phyloP scores from a whole-genome alignment of 2,797 vertebrate genomes.

The Sebastiscus albofasciatus region DNA sequence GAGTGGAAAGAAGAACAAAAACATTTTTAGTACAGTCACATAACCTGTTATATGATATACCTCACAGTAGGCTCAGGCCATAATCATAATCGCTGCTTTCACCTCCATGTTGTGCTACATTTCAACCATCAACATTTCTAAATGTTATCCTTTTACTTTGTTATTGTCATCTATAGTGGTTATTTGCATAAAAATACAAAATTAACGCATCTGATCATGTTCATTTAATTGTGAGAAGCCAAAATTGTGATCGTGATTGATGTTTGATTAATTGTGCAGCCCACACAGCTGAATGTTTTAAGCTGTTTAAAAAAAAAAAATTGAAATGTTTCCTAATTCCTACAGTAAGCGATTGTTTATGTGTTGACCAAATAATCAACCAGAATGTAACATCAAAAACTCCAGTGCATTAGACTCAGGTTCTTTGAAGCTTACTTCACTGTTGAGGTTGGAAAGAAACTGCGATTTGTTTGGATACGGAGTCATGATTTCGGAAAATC shows the following conservation, averaged over 20 bases:
- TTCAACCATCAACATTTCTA: too few relatives aligned
- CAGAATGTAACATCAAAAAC: background rate
- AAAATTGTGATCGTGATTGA: too few relatives aligned
- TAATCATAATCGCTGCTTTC: background rate
- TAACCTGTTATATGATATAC: background rate
- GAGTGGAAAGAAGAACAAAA: background rate
- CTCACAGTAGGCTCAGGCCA: background rate
- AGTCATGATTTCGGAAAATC: background rate
- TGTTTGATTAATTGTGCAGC: too few relatives aligned
- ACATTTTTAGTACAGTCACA: background rate
- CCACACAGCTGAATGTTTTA: background rate
- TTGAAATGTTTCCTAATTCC: background rate
- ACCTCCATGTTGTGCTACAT: too few relatives aligned
- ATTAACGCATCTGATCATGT: too few relatives aligned
- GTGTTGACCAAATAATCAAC: background rate
- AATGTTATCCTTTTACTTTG: too few relatives aligned
- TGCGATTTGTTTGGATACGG: background rate
- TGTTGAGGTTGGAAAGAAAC: background rate
- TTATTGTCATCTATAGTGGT: too few relatives aligned
- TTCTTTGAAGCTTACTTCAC: background rate
- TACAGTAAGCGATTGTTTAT: background rate
- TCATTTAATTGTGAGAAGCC: too few relatives aligned
- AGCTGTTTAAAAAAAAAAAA: background rate
- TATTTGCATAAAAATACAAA: too few relatives aligned
- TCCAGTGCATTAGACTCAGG: background rate